Percentiles rank a stretch among this genome's conserved stretches.
phyloP scores from a whole-genome alignment of 1,140 invertebrate species.

The Gryllus bimaculatus region DNA sequence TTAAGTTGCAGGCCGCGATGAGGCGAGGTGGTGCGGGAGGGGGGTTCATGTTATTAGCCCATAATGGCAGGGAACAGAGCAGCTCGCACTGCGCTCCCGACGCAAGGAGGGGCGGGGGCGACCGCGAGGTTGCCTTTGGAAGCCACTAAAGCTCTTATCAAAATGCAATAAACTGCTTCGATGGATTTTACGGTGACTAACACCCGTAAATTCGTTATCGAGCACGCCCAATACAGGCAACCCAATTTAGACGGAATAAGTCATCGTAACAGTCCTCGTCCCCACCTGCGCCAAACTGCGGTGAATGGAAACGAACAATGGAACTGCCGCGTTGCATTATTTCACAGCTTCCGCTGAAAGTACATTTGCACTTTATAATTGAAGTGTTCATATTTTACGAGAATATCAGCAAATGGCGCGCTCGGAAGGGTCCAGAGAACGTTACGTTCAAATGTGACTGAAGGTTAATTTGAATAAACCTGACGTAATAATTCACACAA shows the following conservation, averaged over 20 bases:
- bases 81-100: not conserved
- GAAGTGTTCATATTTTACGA: slow-evolving; percentile 5
- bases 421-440: too few relatives aligned
- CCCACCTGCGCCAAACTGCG: not conserved
- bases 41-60: not conserved
- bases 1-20: not conserved
- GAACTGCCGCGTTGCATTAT: not conserved
- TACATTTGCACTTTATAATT: slow-evolving; percentile 1
- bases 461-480: not conserved
- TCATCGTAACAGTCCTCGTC: not conserved
- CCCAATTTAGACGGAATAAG: not conserved
- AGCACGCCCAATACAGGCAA: not conserved
- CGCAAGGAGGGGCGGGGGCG: not conserved
- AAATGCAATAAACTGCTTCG: slow-evolving; percentile 4
- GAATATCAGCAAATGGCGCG: not conserved
- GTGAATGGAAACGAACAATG: not conserved
- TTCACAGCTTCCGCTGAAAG: not conserved
- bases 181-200: slow-evolving; percentile 4
- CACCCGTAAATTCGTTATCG: slow-evolving; percentile 3
- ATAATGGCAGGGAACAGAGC: not conserved
- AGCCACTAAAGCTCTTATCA: slow-evolving; percentile 1
- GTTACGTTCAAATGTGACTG: not conserved
- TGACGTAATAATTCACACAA: not conserved
- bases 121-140: not conserved
- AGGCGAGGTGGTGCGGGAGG: too few relatives aligned